Evolutionary conservation across 2,888 invertebrate species (phyloP), one percentile per base, ranked within the genome.

Genomic region (Ichneumoninae sp.): DNA sequence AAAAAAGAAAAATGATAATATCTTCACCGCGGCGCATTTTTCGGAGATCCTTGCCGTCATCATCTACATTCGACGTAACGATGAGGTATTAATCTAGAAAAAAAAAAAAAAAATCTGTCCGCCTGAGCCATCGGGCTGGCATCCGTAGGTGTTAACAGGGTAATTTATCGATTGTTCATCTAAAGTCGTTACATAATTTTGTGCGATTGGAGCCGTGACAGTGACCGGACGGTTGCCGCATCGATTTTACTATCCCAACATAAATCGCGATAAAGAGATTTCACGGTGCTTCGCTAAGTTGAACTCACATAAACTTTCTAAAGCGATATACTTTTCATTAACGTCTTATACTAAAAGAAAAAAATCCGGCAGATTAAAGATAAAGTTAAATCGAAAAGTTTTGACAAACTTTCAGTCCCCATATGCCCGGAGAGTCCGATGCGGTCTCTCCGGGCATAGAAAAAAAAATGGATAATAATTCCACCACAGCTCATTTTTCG

Each of bases 61-160:
- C 8, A 69, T 79, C 57, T 33, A 19, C 44, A 44, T 65, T 79
- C 70, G 83, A 75, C 54, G 79, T 70, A 75, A 65, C 78, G 65
- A 54, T 26, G 65, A 22, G 50, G 30, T 13, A n/a, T 40, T 10
- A 40, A 60, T 52, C 44, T 10, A 10, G 13, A 62, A 65, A 52
- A 40, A 10, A 40, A 8, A 8, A 2, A 40, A 40, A 5, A 5
- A 5, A 33, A 33, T 36, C 22, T 44, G 22, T 40, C 33, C 22
- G 57, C 22, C 40, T n/a, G 5, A 65, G 62, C 16, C 33, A 54
- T 50, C 74, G 30, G 47, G 50, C 50, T 30, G 19, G 62, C 54
- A 68, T 69, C 78, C 74, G 78, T 36, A 36, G 68, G 62, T 50
- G 47, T 62, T 44, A 71, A 76, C 75, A 80, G 75, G 75, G 66